Conservation (phyloP, 1,140 invertebrate genomes). For the Aphaenogaster rudis region DNA sequence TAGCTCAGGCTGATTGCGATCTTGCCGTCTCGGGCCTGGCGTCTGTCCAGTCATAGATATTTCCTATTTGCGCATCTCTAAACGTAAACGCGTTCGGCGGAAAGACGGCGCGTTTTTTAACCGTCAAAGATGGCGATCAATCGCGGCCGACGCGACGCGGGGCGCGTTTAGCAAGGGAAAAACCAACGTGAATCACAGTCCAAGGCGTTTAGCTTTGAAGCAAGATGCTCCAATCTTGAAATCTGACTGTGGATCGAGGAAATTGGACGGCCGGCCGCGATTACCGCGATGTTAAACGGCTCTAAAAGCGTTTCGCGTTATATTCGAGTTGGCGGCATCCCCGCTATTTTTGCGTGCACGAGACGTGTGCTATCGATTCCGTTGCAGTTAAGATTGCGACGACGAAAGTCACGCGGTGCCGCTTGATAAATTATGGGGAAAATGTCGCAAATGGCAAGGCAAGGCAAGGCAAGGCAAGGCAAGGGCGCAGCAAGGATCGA, state of each 20-base stretch:
- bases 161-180: background rate
- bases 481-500: too few relatives aligned
- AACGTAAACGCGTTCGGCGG: conserved; percentile 32
- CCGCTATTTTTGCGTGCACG: conserved; percentile 63
- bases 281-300: background rate
- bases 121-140: background rate
- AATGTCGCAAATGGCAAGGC: background rate
- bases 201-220: background rate
- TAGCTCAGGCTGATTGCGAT: conserved; percentile 25
- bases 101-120: conserved; percentile 32
- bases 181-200: background rate
- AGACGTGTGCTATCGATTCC: conserved; percentile 75
- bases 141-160: background rate
- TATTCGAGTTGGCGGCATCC: conserved; percentile 2
- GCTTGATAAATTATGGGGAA: conserved; percentile 23
- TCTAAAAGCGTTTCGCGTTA: conserved; percentile 13
- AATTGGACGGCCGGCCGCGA: background rate
- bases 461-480: too few relatives aligned
- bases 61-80: conserved; percentile 54
- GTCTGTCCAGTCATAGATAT: conserved; percentile 61
- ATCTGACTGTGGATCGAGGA: background rate
- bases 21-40: conserved; percentile 49
- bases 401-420: conserved; percentile 57
- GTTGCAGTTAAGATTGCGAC: conserved; percentile 77
- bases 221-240: background rate